phyloP scores from a whole-genome alignment of 2,888 invertebrate species.

The Dicranocentrus wangi region DNA sequence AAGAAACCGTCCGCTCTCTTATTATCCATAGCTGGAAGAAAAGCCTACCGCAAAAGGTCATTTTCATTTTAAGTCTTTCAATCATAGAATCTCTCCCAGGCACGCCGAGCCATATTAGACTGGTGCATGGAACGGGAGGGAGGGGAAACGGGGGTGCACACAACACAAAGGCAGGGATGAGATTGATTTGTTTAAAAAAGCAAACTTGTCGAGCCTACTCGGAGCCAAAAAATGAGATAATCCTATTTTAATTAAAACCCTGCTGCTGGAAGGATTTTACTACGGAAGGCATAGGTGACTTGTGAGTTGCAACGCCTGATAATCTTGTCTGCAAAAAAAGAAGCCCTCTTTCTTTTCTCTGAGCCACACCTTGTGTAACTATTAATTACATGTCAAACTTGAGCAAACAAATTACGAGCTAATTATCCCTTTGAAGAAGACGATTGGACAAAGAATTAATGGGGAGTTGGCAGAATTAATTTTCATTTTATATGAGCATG shows the following conservation, averaged over 20 bases:
- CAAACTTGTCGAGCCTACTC: too few species aligned
- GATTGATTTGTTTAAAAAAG: too few species aligned
- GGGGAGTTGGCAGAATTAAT: background rate
- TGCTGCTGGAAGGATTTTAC: too few species aligned
- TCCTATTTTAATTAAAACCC: too few species aligned
- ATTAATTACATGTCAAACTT: constrained; percentile 34
- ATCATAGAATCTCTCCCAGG: constrained; percentile 29
- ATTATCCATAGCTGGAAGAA: background rate
- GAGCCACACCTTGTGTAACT: constrained; percentile 37
- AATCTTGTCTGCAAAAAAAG: constrained; percentile 8
- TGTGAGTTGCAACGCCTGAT: background rate
- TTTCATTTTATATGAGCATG: constrained; percentile 1
- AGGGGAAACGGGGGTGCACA: too few species aligned
- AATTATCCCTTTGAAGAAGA: constrained; percentile 27
- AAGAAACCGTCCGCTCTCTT: too few species aligned
- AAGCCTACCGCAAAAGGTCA: constrained; percentile 42
- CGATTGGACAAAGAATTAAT: background rate
- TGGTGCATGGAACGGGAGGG: too few species aligned
- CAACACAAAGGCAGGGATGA: too few species aligned
- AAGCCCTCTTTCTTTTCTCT: background rate
- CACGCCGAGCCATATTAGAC: constrained; percentile 13
- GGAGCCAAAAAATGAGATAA: too few species aligned
- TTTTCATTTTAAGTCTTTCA: constrained; percentile 24
- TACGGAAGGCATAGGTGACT: too few species aligned
- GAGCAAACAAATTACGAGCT: constrained; percentile 41